Percentiles rank a stretch among this genome's conserved stretches.
Evolutionary conservation across 2,888 invertebrate genomes (phyloP).

Genomic region (Eutolmus rufibarbis): DNA sequence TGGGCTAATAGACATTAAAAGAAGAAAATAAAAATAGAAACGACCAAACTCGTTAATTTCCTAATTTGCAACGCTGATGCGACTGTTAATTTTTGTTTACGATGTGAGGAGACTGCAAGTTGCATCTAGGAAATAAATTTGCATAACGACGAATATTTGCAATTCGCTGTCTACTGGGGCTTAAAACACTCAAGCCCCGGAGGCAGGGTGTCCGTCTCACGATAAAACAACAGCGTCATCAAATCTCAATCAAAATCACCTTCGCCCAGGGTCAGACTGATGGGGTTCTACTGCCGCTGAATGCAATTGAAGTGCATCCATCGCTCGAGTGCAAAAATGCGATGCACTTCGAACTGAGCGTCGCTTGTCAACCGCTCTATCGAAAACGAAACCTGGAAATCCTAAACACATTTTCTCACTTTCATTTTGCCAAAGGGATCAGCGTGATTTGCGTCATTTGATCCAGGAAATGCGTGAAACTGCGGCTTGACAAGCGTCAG

Average conservation of each 20-base stretch:
- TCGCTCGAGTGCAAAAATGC: not conserved
- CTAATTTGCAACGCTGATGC: not conserved
- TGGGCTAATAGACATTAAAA: not conserved
- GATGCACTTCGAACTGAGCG: not conserved
- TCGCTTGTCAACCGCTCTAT: not conserved
- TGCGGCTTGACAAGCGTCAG: slow-evolving; percentile 12
- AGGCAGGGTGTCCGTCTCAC: not conserved
- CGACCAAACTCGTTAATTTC: not conserved
- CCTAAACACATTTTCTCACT: slow-evolving; percentile 18
- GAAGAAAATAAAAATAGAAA: not conserved
- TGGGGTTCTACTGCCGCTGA: not conserved
- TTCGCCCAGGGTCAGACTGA: not conserved
- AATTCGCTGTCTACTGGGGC: not conserved
- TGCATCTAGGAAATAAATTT: not conserved
- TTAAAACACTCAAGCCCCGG: not conserved
- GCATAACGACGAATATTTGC: not conserved
- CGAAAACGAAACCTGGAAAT: slow-evolving; percentile 25
- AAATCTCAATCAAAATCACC: slow-evolving; percentile 13
- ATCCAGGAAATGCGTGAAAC: slow-evolving; percentile 32
- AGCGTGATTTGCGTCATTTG: not conserved
- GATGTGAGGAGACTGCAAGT: not conserved
- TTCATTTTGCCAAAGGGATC: slow-evolving; percentile 2
- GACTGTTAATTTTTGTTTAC: not conserved
- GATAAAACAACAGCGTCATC: not conserved
- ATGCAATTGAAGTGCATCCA: not conserved